Percentiles rank a stretch among this genome's conserved stretches.
phyloP scores from a whole-genome alignment of 2,113 vertebrate genomes.

The Rhombomys opimus region DNA sequence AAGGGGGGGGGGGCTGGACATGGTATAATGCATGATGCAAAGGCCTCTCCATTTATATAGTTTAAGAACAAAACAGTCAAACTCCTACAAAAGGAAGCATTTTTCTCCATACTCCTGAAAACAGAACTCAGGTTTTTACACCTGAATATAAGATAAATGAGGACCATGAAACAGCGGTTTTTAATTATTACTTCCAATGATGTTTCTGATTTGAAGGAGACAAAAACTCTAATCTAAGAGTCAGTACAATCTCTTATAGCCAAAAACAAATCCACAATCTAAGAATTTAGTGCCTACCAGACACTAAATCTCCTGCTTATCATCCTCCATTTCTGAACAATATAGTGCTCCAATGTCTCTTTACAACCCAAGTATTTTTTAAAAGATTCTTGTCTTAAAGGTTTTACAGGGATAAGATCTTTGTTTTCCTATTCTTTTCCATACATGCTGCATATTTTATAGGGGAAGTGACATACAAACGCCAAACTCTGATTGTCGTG shows the following conservation, averaged over 20 bases:
- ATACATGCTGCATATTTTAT: background rate
- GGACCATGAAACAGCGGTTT: slow-evolving; percentile 26
- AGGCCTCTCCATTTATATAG: slow-evolving; percentile 41
- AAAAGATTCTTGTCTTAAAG: background rate
- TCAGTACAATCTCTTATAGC: slow-evolving; percentile 42
- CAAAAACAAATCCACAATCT: background rate
- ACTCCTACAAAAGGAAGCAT: slow-evolving; percentile 34
- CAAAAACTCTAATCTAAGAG: slow-evolving; percentile 43
- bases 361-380: background rate
- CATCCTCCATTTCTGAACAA: background rate
- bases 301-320: background rate
- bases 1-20: background rate
- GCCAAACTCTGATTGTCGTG: background rate
- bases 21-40: slow-evolving; percentile 30
- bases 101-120: slow-evolving; percentile 31
- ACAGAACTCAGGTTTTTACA: slow-evolving; percentile 49
- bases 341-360: background rate
- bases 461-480: slow-evolving; percentile 7
- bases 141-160: background rate
- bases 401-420: slow-evolving; percentile 10
- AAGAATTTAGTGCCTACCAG: background rate
- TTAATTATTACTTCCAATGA: slow-evolving; percentile 39
- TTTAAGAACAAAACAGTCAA: slow-evolving; percentile 45
- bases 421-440: background rate
- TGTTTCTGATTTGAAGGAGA: slow-evolving; percentile 30